Percentiles rank a stretch among this genome's conserved stretches.
These are phyloP conservation scores for Lasioglossum albipes DNA, from an alignment of 1,140 invertebrate genomes.

Conservation along the genomic window DNA sequence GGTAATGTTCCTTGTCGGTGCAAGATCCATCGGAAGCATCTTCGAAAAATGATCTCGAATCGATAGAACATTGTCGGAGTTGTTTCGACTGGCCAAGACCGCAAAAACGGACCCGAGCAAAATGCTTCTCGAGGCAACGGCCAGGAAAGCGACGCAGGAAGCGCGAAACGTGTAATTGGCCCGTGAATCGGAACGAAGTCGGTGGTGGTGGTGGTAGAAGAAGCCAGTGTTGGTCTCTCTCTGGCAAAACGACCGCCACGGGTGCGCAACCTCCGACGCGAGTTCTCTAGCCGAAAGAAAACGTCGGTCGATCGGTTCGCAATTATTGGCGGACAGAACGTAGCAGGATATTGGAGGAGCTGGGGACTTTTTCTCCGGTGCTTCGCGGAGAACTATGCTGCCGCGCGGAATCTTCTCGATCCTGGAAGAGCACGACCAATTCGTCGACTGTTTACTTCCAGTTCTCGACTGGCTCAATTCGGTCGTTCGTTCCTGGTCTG, in stretches of 20 bases:
- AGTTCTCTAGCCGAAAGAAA: neutral
- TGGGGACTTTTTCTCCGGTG: neutral
- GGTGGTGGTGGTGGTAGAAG: neutral
- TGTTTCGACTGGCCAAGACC: neutral
- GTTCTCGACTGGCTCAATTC: neutral
- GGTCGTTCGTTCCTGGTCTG: neutral
- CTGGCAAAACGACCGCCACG: conserved; percentile 7
- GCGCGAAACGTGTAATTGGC: conserved; percentile 23
- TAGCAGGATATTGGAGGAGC: neutral
- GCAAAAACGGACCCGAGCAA: neutral
- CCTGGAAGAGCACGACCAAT: neutral
- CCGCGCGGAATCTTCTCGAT: neutral
- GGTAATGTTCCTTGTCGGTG: too few species aligned
- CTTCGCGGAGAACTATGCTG: neutral
- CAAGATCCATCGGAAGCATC: too few species aligned
- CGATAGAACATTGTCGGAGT: neutral
- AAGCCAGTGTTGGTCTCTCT: neutral
- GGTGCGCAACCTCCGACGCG: neutral
- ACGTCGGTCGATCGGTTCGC: conserved; percentile 5
- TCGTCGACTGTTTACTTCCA: neutral
- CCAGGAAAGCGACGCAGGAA: neutral
- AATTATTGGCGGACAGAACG: conserved; percentile 6
- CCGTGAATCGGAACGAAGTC: conserved; percentile 3
- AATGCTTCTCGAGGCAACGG: neutral
- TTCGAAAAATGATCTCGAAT: neutral